phyloP scores from a whole-genome alignment of 1,140 invertebrate species.

The Saxidomus purpurata region DNA sequence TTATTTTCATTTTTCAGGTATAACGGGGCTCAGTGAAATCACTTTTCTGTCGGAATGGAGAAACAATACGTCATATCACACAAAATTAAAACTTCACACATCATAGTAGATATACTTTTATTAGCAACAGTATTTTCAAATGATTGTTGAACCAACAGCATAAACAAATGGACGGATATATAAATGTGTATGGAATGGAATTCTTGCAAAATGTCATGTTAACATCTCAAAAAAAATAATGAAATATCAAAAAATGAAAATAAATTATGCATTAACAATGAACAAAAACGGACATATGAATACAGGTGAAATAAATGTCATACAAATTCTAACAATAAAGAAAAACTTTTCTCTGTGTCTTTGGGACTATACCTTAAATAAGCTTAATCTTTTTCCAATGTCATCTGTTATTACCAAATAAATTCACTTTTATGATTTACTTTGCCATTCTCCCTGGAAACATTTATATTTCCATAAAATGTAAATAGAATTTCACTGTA shows the following conservation, averaged over 20 bases:
- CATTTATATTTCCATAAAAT: no score
- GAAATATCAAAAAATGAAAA: conserved; percentile 9
- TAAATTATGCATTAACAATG: not conserved
- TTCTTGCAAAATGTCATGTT: not conserved
- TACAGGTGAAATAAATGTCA: not conserved
- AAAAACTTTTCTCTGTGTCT: not conserved
- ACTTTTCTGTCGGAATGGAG: no score
- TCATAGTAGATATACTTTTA: conserved; percentile 13
- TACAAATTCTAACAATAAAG: not conserved
- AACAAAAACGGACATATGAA: not conserved
- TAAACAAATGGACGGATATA: conserved; percentile 1
- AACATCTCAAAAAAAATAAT: not conserved
- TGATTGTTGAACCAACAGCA: not conserved
- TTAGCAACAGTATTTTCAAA: conserved; percentile 23
- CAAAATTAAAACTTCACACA: not conserved
- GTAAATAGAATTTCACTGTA: no score
- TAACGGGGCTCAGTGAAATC: no score
- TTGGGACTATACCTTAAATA: no score
- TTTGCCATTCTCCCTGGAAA: no score
- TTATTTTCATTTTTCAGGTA: no score
- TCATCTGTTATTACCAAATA: no score
- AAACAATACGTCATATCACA: no score
- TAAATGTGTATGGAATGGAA: not conserved
- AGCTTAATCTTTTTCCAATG: no score
- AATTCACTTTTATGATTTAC: no score